A percentile compares a stretch with the other conserved stretches of the same genome.
These are phyloP conservation scores for Drosophila ficusphila DNA, from an alignment of 1,140 invertebrate genomes.

Conservation along the genomic window DNA sequence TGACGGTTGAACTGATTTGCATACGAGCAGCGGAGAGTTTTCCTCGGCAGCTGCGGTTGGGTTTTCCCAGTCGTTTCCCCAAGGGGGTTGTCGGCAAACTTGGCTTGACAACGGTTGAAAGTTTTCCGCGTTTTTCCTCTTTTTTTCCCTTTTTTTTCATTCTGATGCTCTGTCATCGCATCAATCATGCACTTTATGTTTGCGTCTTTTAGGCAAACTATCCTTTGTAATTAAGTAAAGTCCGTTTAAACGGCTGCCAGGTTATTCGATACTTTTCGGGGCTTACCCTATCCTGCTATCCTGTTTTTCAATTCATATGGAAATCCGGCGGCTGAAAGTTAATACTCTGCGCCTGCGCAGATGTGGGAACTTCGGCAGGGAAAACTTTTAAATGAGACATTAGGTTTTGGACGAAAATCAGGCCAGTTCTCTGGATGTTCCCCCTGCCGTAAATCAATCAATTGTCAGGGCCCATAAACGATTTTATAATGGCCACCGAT, in stretches of 20 bases:
- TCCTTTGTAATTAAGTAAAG: constrained; percentile 58
- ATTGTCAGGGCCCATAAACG: constrained; percentile 61
- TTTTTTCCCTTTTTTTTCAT: not conserved
- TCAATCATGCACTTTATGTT: constrained; percentile 78
- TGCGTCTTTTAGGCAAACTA: constrained; percentile 44
- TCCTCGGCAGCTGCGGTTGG: constrained; percentile 39
- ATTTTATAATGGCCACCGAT: constrained; percentile 61
- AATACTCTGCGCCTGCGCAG: constrained; percentile 23
- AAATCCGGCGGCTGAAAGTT: constrained; percentile 20
- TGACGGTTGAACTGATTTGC: constrained; percentile 61
- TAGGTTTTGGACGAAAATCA: constrained; percentile 7
- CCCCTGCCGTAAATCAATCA: constrained; percentile 64
- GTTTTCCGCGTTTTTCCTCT: constrained; percentile 25
- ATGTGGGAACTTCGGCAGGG: constrained; percentile 5
- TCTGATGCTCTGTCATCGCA: constrained; percentile 56
- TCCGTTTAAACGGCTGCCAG: constrained; percentile 51
- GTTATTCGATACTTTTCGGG: constrained; percentile 58
- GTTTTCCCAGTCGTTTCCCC: constrained; percentile 22
- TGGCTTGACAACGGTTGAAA: constrained; percentile 32
- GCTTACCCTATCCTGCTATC: constrained; percentile 15
- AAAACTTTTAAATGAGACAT: constrained; percentile 56
- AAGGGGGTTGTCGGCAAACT: constrained; percentile 61
- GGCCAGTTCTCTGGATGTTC: not conserved
- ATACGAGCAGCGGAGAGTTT: constrained; percentile 50
- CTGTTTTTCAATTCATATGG: constrained; percentile 28